Evolutionary conservation across 2,113 vertebrate genomes (phyloP), one percentile per base, ranked within the genome.

Genomic region (Oryzias curvinotus): DNA sequence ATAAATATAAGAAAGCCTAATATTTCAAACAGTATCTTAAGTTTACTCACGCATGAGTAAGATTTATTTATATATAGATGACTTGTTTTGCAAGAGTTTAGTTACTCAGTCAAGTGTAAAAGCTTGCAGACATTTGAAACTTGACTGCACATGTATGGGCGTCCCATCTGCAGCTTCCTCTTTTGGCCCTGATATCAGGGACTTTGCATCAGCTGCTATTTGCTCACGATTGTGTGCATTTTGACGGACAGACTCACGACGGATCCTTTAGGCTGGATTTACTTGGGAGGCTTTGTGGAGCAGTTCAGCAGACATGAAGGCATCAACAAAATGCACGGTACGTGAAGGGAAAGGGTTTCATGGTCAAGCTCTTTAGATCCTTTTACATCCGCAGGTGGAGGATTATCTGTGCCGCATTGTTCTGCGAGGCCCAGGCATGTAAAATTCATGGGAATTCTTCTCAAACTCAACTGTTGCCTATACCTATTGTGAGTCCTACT

Each of bases 261-360:
- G 1, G 7, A 19, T 7, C 12, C 8, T 42, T 17, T 15, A 10
- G 25, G 18, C 10, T n/a, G 5, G 17, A 18, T 57, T 55, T 30
- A 48, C 30, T 16, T 45, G 36, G 36, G 14, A 19, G 16, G 7
- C 45, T 48, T 64, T 25, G 58, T 48, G n/a, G 21, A 4, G 57
- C 3, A 4, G 3, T 18, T 58, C 46, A 73, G 30, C 42, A 73
- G 44, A 42, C 52, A 71, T 62, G 54, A 80, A 53, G 57, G 64
- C 45, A 10, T 55, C 49, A 63, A 55, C 76, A 85, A 78, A 74
- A 87, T 89, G 85, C 58, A 60, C 21, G 57, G 87, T 89, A 53
- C 80, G 85, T 62, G 16, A 17, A 42, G 4, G 30, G 49, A 12
- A 5, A 1, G 36, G 12, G 7, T 64, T 62, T 25, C 4, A 36